Percentiles rank a stretch among this genome's conserved stretches.
These are phyloP conservation scores for Tolmerus cingulatus DNA, from an alignment of 2,888 invertebrate species.

Conservation along the genomic window DNA sequence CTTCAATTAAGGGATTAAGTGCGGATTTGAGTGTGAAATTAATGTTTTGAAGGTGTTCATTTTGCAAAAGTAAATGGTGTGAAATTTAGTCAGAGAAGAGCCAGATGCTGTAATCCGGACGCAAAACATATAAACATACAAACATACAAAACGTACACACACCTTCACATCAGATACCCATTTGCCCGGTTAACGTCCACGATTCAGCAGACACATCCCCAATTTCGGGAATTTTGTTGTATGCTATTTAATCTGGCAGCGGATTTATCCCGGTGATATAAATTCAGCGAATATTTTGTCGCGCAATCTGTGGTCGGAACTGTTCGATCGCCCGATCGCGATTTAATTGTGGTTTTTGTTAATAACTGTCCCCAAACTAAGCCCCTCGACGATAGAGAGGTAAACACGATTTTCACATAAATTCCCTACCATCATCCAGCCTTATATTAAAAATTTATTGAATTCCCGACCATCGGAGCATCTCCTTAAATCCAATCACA, in stretches of 20 bases:
- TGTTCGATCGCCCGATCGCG: background rate
- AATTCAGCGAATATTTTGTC: slow-evolving; percentile 1
- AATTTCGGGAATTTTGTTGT: background rate
- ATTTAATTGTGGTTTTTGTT: background rate
- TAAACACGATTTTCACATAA: background rate
- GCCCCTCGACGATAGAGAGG: background rate
- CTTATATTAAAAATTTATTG: background rate
- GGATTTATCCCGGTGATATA: background rate
- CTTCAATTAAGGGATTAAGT: slow-evolving; percentile 34
- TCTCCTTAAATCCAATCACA: background rate
- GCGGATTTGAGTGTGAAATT: slow-evolving; percentile 10
- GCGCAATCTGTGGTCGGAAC: background rate
- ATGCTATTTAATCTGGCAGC: background rate
- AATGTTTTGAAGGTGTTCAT: slow-evolving; percentile 19
- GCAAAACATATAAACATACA: background rate
- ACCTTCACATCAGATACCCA: too few relatives aligned
- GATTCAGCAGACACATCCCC: background rate
- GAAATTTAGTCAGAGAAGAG: background rate
- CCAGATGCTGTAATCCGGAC: background rate
- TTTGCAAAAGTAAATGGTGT: slow-evolving; percentile 12
- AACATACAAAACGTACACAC: background rate
- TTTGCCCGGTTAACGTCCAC: background rate
- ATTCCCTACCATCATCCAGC: background rate
- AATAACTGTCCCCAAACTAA: background rate
- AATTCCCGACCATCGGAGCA: background rate